These are phyloP conservation scores for Nesoenas mayeri DNA, from an alignment of 2,113 vertebrate species.

Conservation along the genomic window DNA sequence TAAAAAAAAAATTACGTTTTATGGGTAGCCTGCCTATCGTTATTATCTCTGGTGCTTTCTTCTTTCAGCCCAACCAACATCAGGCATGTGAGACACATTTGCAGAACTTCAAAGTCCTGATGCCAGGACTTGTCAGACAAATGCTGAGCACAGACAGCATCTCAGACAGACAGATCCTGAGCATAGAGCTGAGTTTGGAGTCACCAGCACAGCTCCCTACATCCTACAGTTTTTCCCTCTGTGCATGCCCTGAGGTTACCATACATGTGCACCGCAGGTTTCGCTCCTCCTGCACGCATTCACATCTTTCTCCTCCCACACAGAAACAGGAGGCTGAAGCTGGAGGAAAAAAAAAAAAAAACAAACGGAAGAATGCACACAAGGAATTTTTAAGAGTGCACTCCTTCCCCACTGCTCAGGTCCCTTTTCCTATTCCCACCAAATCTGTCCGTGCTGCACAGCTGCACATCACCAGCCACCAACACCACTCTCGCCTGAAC, in stretches of 20 bases:
- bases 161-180: background rate
- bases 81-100: background rate
- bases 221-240: background rate
- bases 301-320: background rate
- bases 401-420: background rate
- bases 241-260: background rate
- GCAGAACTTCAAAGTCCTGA: background rate
- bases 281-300: background rate
- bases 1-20: background rate
- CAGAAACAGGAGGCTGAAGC: background rate
- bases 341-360: background rate
- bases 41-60: background rate
- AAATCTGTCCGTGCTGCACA: background rate
- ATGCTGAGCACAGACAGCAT: background rate
- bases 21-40: background rate
- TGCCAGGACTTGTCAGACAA: background rate
- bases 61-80: background rate
- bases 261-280: background rate
- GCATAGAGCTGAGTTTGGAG: background rate
- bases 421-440: too few species aligned
- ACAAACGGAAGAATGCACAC: background rate
- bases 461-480: background rate
- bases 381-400: background rate
- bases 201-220: background rate
- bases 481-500: rapidly evolving